phyloP scores from a whole-genome alignment of 2,113 vertebrate species.

The Seriola aureovittata region DNA sequence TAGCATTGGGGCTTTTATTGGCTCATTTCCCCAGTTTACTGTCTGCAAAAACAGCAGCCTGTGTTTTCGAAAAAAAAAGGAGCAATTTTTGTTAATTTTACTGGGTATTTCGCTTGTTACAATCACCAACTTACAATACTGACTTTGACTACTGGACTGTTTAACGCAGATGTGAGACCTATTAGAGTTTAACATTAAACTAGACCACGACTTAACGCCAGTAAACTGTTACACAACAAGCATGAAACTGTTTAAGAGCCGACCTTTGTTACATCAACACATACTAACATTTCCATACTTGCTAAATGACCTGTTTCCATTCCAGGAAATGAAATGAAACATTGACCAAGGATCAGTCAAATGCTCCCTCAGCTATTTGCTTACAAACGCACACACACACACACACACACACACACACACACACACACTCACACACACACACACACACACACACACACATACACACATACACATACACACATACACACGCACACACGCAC shows the following conservation, averaged over 20 bases:
- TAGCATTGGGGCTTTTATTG: neutral
- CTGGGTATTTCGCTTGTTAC: neutral
- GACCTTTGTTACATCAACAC: conserved; percentile 57
- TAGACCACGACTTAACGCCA: conserved; percentile 16
- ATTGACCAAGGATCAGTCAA: conserved; percentile 45
- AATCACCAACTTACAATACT: neutral
- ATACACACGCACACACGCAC: neutral
- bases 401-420: conserved; percentile 1
- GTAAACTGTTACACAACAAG: conserved; percentile 23
- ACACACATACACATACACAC: no score
- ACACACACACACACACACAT: neutral
- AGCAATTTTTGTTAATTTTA: neutral
- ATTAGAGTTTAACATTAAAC: conserved; percentile 30
- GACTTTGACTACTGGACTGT: neutral
- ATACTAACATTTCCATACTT: conserved; percentile 15
- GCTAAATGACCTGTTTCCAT: conserved; percentile 13
- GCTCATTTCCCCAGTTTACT: neutral
- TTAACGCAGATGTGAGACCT: neutral
- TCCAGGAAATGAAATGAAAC: conserved; percentile 56
- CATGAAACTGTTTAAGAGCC: conserved; percentile 31
- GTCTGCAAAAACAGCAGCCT: no score
- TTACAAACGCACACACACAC: conserved; percentile 15
- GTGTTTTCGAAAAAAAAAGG: neutral
- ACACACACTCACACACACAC: neutral
- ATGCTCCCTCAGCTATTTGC: conserved; percentile 26